A percentile compares a stretch with the other conserved stretches of the same genome.
These are phyloP conservation scores for Echiichthys vipera DNA, from an alignment of 2,797 vertebrate genomes.

Conservation along the genomic window DNA sequence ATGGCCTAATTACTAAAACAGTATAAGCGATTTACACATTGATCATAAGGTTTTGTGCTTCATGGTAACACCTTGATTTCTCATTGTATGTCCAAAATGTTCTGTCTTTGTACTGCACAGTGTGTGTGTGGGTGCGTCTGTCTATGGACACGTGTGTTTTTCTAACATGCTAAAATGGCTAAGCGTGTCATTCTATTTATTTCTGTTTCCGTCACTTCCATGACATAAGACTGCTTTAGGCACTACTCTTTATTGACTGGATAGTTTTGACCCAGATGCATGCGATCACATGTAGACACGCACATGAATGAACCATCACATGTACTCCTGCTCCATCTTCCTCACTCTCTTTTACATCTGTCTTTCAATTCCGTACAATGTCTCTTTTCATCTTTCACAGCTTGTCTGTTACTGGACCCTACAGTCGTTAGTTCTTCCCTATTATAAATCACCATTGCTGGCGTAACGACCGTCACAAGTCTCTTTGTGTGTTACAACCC, in stretches of 20 bases:
- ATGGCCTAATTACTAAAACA: conserved; percentile 3
- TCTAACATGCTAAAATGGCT: conserved; percentile 19
- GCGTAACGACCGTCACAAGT: conserved; percentile 21
- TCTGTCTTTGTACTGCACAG: background rate
- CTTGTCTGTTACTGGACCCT: conserved; percentile 1
- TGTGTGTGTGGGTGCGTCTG: background rate
- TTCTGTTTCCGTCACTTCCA: conserved; percentile 49
- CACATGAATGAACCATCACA: conserved; percentile 9
- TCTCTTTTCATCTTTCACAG: conserved; percentile 22
- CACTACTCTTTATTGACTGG: conserved; percentile 39
- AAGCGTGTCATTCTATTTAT: conserved; percentile 40
- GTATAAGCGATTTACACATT: background rate
- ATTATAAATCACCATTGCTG: conserved; percentile 17
- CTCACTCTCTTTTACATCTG: background rate
- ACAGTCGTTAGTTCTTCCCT: conserved; percentile 1
- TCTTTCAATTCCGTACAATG: background rate
- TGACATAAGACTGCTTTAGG: conserved; percentile 46
- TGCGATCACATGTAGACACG: background rate
- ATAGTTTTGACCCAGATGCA: conserved; percentile 62
- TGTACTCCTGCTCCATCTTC: background rate
- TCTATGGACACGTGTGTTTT: background rate
- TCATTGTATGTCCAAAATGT: no score
- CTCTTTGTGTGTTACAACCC: conserved; percentile 35
- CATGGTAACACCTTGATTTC: background rate
- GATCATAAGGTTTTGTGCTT: background rate